Evolutionary conservation across 2,113 vertebrate genomes (phyloP), one percentile per base, ranked within the genome.

Genomic region (Sminthopsis crassicaudata): DNA sequence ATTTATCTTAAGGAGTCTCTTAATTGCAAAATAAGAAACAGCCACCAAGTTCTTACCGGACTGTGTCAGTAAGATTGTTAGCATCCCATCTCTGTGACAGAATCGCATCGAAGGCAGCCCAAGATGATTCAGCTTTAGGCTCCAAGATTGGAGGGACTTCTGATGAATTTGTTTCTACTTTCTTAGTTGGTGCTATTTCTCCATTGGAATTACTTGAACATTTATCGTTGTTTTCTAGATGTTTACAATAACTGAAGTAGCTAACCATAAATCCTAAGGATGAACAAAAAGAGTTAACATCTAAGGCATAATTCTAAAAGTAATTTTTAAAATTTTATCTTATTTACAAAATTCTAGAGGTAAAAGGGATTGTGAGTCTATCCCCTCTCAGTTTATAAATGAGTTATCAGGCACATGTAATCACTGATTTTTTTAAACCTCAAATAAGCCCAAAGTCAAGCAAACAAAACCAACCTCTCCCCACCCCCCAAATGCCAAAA

Each of bases 201-300:
- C 76, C 93, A 88, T 46, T 76, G n/a, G 53, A 95, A 54, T 10
- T 27, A 89, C 53, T 96, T 30, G 76, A 91, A 96, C 98, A 98
- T 6, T 92, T 92, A 55, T 50, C n/a, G 23, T 93, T 91, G 27
- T 95, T 53, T 94, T 97, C 98, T 84, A 89, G 94, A 76, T 97
- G 98, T 48, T 98, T 98, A 95, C 98, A 98, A 0, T 98, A 98
- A 95, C 97, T 98, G 95, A 99, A 94, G 97, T 99, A 99, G 89
- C 99, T 99, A 2, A 99, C 98, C 93, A 99, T 97, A 97, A 99
- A 99, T 50, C 99, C 99, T 99, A 98, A 26, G 57, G 93, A 94
- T 94, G 94, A 96, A 51, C 94, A 60, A n/a, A n/a, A n/a, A 96
- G 55, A 93, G 95, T 96, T 93, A 2, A 26, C 25, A 24, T 16